Evolutionary conservation across 2,113 vertebrate species (phyloP).

Genomic region (Pseudonaja textilis): DNA sequence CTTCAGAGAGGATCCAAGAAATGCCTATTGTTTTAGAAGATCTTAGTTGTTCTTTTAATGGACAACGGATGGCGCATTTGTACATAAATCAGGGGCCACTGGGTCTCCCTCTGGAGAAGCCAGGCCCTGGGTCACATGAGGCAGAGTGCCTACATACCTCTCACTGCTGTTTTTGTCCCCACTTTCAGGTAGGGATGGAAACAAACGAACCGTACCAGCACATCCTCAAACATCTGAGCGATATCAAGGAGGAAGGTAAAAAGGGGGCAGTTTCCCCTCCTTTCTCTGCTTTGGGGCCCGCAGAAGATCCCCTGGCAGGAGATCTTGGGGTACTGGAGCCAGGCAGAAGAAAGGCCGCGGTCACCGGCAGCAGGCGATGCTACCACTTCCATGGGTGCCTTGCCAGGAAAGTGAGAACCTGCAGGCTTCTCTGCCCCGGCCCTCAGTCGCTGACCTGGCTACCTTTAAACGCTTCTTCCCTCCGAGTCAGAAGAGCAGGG

Average conservation of each 20-base stretch:
- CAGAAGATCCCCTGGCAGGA: not conserved
- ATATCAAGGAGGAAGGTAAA: conserved; percentile 68
- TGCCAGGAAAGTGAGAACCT: not conserved
- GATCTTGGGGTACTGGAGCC: not conserved
- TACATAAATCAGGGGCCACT: not conserved
- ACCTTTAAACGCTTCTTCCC: not conserved
- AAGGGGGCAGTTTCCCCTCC: not conserved
- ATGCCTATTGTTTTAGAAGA: not conserved
- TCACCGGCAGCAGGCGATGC: not conserved
- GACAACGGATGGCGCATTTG: not conserved
- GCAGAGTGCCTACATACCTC: not conserved
- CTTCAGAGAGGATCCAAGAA: not conserved
- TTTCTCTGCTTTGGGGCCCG: not conserved
- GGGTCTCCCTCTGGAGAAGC: not conserved
- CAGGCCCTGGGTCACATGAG: too few species aligned
- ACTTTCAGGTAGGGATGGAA: conserved; percentile 68
- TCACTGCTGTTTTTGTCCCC: not conserved
- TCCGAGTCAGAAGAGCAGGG: not conserved
- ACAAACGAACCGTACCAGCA: conserved; percentile 69
- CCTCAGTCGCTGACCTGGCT: not conserved
- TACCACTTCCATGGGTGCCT: not conserved
- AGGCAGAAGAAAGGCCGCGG: not conserved
- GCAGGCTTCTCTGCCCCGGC: not conserved
- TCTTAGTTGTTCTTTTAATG: not conserved
- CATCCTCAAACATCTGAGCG: conserved; percentile 59